Percentiles rank a stretch among this genome's conserved stretches.
These are phyloP conservation scores for Mastacembelus armatus DNA, from an alignment of 2,797 vertebrate species.

Conservation along the genomic window DNA sequence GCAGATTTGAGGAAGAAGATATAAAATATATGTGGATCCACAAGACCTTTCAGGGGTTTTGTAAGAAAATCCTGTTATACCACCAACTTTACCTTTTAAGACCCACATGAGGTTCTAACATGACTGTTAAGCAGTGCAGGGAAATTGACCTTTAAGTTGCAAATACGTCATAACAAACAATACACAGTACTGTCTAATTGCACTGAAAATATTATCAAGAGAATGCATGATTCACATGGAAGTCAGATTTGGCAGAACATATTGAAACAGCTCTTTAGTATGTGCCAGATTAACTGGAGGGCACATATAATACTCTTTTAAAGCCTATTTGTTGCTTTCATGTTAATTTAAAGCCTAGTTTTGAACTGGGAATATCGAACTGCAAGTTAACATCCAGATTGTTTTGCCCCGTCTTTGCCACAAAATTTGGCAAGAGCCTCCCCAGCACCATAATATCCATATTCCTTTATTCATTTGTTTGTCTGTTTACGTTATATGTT, in stretches of 20 bases:
- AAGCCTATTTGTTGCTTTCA: slow-evolving; percentile 60
- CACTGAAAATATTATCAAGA: slow-evolving; percentile 29
- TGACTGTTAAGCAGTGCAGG: no score
- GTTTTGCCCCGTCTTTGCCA: slow-evolving; percentile 51
- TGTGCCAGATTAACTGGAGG: slow-evolving; percentile 59
- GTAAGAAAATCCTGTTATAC: no score
- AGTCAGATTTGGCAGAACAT: slow-evolving; percentile 35
- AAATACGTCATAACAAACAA: neutral
- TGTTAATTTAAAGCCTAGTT: slow-evolving; percentile 64
- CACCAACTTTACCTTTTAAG: neutral
- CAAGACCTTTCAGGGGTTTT: no score
- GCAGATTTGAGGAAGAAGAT: no score
- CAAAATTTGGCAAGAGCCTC: slow-evolving; percentile 51
- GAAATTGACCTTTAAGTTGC: neutral
- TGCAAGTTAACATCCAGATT: slow-evolving; percentile 60
- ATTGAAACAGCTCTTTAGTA: slow-evolving; percentile 33
- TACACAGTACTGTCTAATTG: neutral
- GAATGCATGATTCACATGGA: slow-evolving; percentile 42
- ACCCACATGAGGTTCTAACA: no score
- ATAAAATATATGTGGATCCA: no score
- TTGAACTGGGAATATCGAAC: slow-evolving; percentile 59
- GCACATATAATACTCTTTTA: slow-evolving; percentile 58
- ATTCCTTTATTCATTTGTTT: slow-evolving; percentile 77
- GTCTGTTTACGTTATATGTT: slow-evolving; percentile 75
- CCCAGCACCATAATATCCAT: slow-evolving; percentile 41